Percentiles rank a stretch among this genome's conserved stretches.
Conservation (phyloP, 2,797 vertebrate species). For the Malacoctenus gilli region DNA sequence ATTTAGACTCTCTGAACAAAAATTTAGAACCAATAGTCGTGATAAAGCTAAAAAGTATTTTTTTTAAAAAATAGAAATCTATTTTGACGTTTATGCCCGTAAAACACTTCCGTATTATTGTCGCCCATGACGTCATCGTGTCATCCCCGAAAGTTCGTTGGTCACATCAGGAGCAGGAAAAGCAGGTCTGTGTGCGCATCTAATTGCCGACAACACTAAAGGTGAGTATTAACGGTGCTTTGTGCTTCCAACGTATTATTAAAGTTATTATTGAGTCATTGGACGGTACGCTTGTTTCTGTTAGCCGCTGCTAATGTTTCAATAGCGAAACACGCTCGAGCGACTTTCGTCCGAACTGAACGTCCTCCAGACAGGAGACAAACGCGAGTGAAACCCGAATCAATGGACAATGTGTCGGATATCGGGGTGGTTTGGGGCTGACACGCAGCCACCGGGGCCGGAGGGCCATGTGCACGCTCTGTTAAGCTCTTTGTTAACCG, state of each 20-base stretch:
- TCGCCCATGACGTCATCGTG: constrained; percentile 20
- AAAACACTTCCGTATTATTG: too few relatives aligned
- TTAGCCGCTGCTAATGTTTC: accelerated
- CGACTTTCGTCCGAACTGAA: too few relatives aligned
- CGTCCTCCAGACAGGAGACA: not conserved
- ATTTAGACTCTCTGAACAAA: too few relatives aligned
- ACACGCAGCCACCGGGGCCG: accelerated
- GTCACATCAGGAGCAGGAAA: not conserved
- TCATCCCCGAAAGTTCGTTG: not conserved
- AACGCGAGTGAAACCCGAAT: not conserved
- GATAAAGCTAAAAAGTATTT: too few relatives aligned
- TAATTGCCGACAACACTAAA: constrained; percentile 11
- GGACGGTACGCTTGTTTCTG: accelerated
- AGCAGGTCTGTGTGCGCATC: constrained; percentile 6
- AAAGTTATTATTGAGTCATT: not conserved
- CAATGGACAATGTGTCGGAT: not conserved
- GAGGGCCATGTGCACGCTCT: not conserved
- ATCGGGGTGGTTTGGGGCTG: not conserved
- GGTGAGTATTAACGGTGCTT: constrained; percentile 18
- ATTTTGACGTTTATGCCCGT: too few relatives aligned
- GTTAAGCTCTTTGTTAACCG: not conserved
- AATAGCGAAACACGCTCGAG: not conserved
- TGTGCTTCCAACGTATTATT: not conserved
- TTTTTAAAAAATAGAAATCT: too few relatives aligned
- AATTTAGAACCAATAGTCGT: too few relatives aligned